These are phyloP conservation scores for Campylorhamphus procurvoides DNA, from an alignment of 2,113 vertebrate genomes.

Conservation along the genomic window DNA sequence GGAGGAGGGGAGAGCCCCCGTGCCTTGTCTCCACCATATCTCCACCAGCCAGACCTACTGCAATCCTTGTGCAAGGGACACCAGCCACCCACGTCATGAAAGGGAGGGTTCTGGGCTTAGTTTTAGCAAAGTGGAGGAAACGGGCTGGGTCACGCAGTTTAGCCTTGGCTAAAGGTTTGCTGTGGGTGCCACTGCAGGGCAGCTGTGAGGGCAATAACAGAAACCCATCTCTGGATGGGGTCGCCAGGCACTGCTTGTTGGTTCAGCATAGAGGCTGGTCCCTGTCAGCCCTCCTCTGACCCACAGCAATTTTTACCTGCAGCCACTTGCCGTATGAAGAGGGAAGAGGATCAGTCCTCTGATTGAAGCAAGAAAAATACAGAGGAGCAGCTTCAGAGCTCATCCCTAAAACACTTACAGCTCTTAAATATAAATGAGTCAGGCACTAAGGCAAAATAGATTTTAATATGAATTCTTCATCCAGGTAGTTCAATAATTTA, in stretches of 20 bases:
- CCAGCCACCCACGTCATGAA: accelerated
- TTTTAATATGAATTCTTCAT: slow-evolving; percentile 18
- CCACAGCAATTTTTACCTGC: not conserved
- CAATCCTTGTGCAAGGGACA: not conserved
- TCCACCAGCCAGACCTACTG: not conserved
- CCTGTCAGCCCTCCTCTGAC: accelerated
- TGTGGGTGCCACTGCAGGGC: accelerated
- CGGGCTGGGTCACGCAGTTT: not conserved
- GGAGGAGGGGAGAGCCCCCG: not conserved
- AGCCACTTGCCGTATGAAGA: not conserved
- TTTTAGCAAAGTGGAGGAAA: not conserved
- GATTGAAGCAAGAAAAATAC: not conserved
- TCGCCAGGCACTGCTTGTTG: accelerated
- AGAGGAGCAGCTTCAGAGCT: not conserved
- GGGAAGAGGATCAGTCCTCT: not conserved
- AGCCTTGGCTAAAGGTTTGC: not conserved
- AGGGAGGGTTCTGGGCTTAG: not conserved
- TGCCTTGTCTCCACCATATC: not conserved
- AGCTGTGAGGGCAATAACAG: not conserved
- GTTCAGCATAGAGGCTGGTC: not conserved
- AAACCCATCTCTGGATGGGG: not conserved
- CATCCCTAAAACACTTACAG: not conserved
- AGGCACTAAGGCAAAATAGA: not conserved
- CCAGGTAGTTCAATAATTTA: not conserved
- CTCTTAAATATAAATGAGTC: slow-evolving; percentile 15